These are phyloP conservation scores for Pterostichus madidus DNA, from an alignment of 2,888 invertebrate species.

Conservation along the genomic window DNA sequence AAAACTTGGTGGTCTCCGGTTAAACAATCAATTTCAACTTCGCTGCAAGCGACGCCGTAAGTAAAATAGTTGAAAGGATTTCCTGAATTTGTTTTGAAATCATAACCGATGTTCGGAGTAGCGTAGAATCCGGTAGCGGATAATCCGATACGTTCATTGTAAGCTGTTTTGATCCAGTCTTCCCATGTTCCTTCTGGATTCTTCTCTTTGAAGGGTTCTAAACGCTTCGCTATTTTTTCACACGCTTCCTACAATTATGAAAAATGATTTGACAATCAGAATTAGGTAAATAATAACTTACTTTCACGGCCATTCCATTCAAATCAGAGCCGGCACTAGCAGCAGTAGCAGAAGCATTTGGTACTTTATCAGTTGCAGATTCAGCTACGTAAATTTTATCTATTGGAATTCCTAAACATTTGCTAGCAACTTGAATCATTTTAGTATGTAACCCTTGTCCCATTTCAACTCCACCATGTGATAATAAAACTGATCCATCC, in stretches of 20 bases:
- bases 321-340: slow-evolving; percentile 93
- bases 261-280: not conserved
- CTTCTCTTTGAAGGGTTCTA: slow-evolving; percentile 86
- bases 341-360: slow-evolving; percentile 94
- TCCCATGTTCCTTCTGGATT: slow-evolving; percentile 91
- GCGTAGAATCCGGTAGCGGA: slow-evolving; percentile 91
- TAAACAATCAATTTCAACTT: slow-evolving; percentile 95
- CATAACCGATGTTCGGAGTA: slow-evolving; percentile 86
- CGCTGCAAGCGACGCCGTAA: slow-evolving; percentile 91
- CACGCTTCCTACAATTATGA: slow-evolving; percentile 84
- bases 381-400: slow-evolving; percentile 90
- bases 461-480: slow-evolving; percentile 97
- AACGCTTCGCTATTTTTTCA: slow-evolving; percentile 83
- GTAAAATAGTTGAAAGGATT: slow-evolving; percentile 91
- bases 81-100: slow-evolving; percentile 85
- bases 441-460: slow-evolving; percentile 98
- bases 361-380: slow-evolving; percentile 93
- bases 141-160: slow-evolving; percentile 87
- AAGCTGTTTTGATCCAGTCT: slow-evolving; percentile 89
- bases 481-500: slow-evolving; percentile 92
- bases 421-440: slow-evolving; percentile 94
- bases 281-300: slow-evolving; percentile 71
- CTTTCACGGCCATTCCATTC: slow-evolving; percentile 93
- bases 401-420: slow-evolving; percentile 84
- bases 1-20: slow-evolving; percentile 94